These are phyloP conservation scores for Schizaphis graminum DNA, from an alignment of 2,888 invertebrate species.

Conservation along the genomic window DNA sequence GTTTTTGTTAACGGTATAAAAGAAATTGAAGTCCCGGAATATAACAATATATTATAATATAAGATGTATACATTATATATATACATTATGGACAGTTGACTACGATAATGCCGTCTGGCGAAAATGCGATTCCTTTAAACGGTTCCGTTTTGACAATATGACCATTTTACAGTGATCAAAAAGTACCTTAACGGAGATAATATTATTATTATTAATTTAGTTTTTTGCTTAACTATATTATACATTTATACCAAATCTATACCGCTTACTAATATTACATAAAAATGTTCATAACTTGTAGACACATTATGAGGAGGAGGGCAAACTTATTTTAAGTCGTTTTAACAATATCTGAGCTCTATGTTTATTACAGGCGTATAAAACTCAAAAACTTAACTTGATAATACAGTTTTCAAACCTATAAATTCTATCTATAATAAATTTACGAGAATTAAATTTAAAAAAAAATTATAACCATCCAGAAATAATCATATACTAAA, in stretches of 20 bases:
- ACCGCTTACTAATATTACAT: neutral
- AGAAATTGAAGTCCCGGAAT: neutral
- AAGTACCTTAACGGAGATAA: neutral
- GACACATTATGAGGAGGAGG: too few relatives aligned
- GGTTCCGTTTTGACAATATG: neutral
- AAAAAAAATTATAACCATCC: too few relatives aligned
- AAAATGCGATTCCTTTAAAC: neutral
- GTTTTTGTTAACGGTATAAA: neutral
- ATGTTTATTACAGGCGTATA: too few relatives aligned
- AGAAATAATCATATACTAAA: too few relatives aligned
- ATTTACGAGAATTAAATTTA: too few relatives aligned
- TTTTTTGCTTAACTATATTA: neutral
- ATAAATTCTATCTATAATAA: too few relatives aligned
- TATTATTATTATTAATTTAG: neutral
- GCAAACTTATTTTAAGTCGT: too few relatives aligned
- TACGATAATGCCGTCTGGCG: neutral
- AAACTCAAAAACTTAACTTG: too few relatives aligned
- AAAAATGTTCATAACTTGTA: too few relatives aligned
- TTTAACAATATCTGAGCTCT: too few relatives aligned
- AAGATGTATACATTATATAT: neutral
- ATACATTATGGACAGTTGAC: neutral
- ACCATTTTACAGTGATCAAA: neutral
- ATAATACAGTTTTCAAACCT: too few relatives aligned
- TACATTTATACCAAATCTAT: neutral
- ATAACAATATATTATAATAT: slow-evolving; percentile 9